Conservation (phyloP, 1,140 invertebrate species). For the Drosophila varians region DNA sequence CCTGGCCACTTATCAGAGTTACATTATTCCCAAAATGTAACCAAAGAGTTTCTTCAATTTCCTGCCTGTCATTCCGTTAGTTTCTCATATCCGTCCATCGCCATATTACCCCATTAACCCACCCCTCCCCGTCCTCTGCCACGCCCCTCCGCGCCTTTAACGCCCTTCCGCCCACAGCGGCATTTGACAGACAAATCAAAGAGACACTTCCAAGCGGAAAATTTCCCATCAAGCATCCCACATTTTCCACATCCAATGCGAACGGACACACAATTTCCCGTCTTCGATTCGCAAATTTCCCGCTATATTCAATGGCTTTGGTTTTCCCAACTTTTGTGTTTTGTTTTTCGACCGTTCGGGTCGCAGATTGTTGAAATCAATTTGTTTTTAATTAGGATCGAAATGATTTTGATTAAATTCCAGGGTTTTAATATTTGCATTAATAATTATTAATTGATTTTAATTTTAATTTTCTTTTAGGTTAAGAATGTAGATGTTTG, state of each 20-base stretch:
- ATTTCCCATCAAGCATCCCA: conserved; percentile 32
- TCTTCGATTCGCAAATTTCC: conserved; percentile 3
- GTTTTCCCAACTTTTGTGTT: background rate
- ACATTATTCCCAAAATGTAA: conserved; percentile 25
- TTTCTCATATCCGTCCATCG: conserved; percentile 6
- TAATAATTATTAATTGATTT: background rate
- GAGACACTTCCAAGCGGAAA: conserved; percentile 47
- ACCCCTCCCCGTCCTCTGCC: background rate
- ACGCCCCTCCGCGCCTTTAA: background rate
- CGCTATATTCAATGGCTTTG: conserved; percentile 9
- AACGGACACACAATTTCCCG: conserved; percentile 17
- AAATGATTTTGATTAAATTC: background rate
- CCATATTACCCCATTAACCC: background rate
- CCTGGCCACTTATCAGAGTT: conserved; percentile 33
- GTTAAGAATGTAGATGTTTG: no score
- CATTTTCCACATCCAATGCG: conserved; percentile 36
- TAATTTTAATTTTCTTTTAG: no score
- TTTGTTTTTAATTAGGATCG: background rate
- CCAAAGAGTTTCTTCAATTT: conserved; percentile 39
- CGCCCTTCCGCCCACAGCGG: background rate
- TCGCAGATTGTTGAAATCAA: background rate
- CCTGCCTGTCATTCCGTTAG: conserved; percentile 34
- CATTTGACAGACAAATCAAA: conserved; percentile 51
- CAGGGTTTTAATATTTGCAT: background rate
- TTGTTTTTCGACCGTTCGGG: background rate